These are phyloP conservation scores for Anabacerthia variegaticeps DNA, from an alignment of 2,797 vertebrate genomes.

Conservation along the genomic window DNA sequence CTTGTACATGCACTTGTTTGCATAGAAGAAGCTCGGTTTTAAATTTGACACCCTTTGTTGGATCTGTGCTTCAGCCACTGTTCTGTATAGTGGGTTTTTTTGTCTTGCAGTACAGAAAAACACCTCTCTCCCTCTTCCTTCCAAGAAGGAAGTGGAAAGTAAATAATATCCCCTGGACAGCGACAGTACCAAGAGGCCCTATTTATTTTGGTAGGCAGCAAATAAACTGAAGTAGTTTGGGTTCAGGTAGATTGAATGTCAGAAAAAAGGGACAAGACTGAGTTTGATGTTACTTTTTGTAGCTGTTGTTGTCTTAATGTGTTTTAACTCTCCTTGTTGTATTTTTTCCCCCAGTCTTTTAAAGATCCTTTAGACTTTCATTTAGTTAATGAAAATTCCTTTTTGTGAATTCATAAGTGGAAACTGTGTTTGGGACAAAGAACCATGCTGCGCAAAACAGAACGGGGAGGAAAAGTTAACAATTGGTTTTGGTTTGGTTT, in stretches of 20 bases:
- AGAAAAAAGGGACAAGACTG: background rate
- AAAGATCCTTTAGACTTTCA: background rate
- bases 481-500: background rate
- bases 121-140: background rate
- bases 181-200: background rate
- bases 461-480: background rate
- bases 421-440: background rate
- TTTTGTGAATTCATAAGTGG: background rate
- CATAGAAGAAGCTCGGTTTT: background rate
- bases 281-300: background rate
- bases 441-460: fast-evolving
- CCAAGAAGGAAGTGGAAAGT: background rate
- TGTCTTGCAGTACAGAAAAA: background rate
- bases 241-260: background rate
- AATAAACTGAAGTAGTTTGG: background rate
- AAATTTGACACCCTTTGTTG: background rate
- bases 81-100: background rate
- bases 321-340: background rate
- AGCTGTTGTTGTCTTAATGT: background rate
- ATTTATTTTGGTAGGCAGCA: background rate
- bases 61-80: background rate
- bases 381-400: background rate
- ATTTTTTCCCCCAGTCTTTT: background rate
- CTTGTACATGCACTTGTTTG: background rate
- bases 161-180: background rate